Evolutionary conservation across 1,140 invertebrate genomes (phyloP), one percentile per base, ranked within the genome.

Genomic region (Chionoecetes opilio): DNA sequence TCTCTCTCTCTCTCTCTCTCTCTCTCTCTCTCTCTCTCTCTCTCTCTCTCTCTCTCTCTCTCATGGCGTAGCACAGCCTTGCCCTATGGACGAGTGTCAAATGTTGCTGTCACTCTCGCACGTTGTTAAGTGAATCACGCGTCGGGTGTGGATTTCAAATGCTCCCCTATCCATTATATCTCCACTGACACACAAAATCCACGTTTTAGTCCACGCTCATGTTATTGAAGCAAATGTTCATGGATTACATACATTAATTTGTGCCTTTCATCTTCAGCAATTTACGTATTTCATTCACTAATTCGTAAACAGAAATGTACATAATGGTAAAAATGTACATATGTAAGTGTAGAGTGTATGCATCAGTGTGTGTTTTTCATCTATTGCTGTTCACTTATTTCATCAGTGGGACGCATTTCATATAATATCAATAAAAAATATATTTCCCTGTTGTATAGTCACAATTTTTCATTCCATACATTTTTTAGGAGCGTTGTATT

Each of bases 121-220:
- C 63, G n/a, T 75, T 75, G 63, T 75, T n/a, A 75, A 75, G 63
- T 75, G 63, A 75, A 75, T 75, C 63, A 75, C 63, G n/a, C n/a
- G 63, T 75, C 63, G 6, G 63, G 63, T 75, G 63, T 75, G 21
- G 11, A 75, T 75, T 75, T 75, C 53, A 75, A 6, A 21, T 75
- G 26, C 53, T 75, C n/a, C 63, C 63, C 26, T 75, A 75, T n/a
- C 63, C 63, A 75, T 75, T 75, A 75, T 75, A n/a, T 75, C 63
- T 75, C 63, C 21, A 75, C 63, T 75, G 63, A 75, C 63, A 75
- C 63, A 75, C 63, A 75, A 75, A 75, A 75, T 75, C 63, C 63
- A 75, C 63, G 63, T 75, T 26, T 75, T 75, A 75, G 63, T 75
- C 21, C n/a, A 75, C n/a, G 63, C 63, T 6, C 63, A n/a, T 75